Conservation (phyloP, 2,888 invertebrate genomes). For the Stenodema calcarata region DNA sequence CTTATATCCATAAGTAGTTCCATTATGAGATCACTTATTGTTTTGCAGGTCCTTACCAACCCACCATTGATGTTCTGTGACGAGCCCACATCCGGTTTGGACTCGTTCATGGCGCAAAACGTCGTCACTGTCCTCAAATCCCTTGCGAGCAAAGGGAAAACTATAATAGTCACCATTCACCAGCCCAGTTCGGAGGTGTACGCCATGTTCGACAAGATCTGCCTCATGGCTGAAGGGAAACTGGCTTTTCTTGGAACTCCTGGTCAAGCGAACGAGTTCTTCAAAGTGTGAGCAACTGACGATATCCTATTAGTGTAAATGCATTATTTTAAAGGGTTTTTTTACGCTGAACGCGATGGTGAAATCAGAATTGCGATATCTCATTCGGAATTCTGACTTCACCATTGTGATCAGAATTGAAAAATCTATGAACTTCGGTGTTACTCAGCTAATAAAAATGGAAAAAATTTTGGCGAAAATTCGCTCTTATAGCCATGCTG, state of each 20-base stretch:
- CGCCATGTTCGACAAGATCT: conserved; percentile 85
- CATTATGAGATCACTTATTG: not conserved
- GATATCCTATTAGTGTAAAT: conserved; percentile 58
- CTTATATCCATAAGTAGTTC: no score
- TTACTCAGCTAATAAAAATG: no score
- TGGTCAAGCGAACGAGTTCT: conserved; percentile 79
- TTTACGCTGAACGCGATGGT: no score
- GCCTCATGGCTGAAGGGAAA: conserved; percentile 90
- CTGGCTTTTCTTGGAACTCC: conserved; percentile 87
- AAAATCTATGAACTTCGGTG: no score
- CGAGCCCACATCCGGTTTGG: conserved; percentile 95
- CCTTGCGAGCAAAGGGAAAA: conserved; percentile 72
- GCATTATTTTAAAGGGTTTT: no score
- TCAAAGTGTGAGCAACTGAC: conserved; percentile 70
- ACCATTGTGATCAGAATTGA: no score
- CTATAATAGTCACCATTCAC: conserved; percentile 91
- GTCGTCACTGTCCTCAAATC: conserved; percentile 75
- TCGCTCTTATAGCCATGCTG: no score
- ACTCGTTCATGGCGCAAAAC: conserved; percentile 96
- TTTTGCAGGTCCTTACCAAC: conserved; percentile 78
- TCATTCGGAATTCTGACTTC: no score
- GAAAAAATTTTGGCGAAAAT: no score
- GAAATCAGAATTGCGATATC: no score
- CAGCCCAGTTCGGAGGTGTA: conserved; percentile 94
- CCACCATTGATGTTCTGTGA: conserved; percentile 96